Percentiles rank a stretch among this genome's conserved stretches.
Evolutionary conservation across 2,797 vertebrate species (phyloP).

Genomic region (Tympanoctomys barrerae): DNA sequence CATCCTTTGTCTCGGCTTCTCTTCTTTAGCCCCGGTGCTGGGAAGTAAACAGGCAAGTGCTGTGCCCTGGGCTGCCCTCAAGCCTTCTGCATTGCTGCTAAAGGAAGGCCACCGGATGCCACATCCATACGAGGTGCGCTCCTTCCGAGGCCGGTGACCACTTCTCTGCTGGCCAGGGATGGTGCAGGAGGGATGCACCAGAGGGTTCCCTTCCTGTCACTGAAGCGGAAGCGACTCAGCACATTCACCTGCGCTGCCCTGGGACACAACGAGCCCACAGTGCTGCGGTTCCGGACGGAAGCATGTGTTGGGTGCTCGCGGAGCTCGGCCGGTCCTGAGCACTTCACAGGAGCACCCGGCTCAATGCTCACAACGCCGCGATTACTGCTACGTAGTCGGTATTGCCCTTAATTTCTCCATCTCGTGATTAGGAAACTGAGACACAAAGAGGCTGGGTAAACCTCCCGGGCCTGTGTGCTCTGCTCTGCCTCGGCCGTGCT

Average conservation of each 20-base stretch:
- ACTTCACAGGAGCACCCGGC: background rate
- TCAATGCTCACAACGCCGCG: accelerated
- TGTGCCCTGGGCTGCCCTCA: background rate
- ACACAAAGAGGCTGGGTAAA: background rate
- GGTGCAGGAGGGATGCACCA: background rate
- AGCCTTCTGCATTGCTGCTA: background rate
- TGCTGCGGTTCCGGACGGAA: background rate
- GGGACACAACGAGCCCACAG: background rate
- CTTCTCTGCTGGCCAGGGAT: background rate
- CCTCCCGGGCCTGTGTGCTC: no score
- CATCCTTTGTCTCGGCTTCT: background rate
- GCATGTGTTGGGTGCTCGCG: background rate
- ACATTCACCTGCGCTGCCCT: background rate
- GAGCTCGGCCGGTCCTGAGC: no score
- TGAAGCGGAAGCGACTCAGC: background rate
- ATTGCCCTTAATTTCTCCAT: background rate
- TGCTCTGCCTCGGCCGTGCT: background rate
- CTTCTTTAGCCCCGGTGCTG: background rate
- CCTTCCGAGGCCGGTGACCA: background rate
- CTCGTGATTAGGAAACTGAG: background rate
- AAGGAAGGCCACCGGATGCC: background rate
- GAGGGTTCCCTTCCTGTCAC: background rate
- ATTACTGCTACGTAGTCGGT: background rate
- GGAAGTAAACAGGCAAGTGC: background rate
- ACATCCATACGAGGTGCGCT: background rate